Base-by-base conservation (phyloP, 2,888 invertebrate species). In the Scaptomyza polygonia region DNA sequence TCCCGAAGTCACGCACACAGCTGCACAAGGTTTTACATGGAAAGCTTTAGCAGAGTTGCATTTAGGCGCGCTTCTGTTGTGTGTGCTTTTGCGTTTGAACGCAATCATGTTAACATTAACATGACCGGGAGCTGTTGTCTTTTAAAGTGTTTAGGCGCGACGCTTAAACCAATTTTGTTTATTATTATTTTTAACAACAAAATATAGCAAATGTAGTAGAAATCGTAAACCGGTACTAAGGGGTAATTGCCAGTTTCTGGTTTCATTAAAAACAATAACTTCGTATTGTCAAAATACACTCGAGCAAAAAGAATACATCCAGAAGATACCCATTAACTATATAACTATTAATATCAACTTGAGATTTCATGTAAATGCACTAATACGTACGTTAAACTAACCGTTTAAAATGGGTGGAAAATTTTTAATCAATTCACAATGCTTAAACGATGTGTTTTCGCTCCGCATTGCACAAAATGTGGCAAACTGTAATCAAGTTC, bases 1-100 rank as follows among this genome's bases (percentile, higher is more conserved):
- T 29, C 14, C 9, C 8, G 18, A 6, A 42, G 39, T 51, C 58
- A 25, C 34, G 36, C 34, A 67, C 53, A 29, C 12, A 36, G 30
- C 12, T 4, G 34, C 49, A 30, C 43, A 57, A 27, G 52, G 32
- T 64, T 43, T 39, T 11, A 44, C 44, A 51, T 43, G 58, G 47
- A 54, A 55, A 77, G 83, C 83, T 74, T 79, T 74, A 43, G 16
- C 73, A 83, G 80, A 58, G 83, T 77, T 83, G 80, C 79, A 77
- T 83, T 82, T 65, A 7, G 62, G 59, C 77, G 78, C 69, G 55
- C 39, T 57, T 29, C 12, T 55, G 27, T 66, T 42, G 29, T 59
- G 18, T 14, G 51, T 48, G 68, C 36, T 56, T 39, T 55, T 52
- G 16, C 27, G 25, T 47, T 61, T 11, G 32, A 58, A 53, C 16